Percentiles rank a stretch among this genome's conserved stretches.
Conservation (phyloP, 92 coral and sea anemone species). For the Montipora capitata region DNA sequence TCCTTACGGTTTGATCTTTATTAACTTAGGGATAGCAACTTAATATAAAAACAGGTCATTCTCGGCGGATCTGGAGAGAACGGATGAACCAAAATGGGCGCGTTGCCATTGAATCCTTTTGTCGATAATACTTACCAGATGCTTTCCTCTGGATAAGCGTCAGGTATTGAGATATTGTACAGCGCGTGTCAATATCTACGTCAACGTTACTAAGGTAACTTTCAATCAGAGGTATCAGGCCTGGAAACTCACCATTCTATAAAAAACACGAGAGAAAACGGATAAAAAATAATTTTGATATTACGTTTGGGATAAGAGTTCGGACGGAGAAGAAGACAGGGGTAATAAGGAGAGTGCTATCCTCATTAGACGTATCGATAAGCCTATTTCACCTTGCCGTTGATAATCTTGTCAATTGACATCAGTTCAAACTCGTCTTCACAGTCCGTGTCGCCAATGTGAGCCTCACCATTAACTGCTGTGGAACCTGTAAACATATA, state of each 20-base stretch:
- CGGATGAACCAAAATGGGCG: neutral
- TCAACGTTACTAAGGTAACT: constrained; percentile 95
- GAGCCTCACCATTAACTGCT: constrained; percentile 29
- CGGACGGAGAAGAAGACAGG: too few species aligned
- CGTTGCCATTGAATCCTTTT: neutral
- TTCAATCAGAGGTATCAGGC: constrained; percentile 96
- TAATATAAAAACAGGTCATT: too few species aligned
- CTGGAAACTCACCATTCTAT: constrained; percentile 97
- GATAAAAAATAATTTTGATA: neutral
- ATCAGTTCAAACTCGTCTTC: constrained; percentile 78
- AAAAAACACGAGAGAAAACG: neutral
- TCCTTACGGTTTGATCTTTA: too few species aligned
- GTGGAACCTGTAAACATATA: constrained; percentile 13
- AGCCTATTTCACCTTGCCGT: constrained; percentile 86
- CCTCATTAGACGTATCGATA: too few species aligned
- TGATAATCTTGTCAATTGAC: constrained; percentile 91
- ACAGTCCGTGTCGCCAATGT: constrained; percentile 37
- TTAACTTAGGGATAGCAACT: too few species aligned
- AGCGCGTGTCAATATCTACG: constrained; percentile 93
- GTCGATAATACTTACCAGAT: constrained; percentile 76
- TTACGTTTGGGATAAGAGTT: neutral
- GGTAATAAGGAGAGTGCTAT: neutral
- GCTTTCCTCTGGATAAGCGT: constrained; percentile 90
- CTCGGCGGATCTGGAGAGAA: too few species aligned
- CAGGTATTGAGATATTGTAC: constrained; percentile 94